Percentiles rank a stretch among this genome's conserved stretches.
Conservation (phyloP, 2,888 invertebrate genomes). For the Scaptomyza tumidula region DNA sequence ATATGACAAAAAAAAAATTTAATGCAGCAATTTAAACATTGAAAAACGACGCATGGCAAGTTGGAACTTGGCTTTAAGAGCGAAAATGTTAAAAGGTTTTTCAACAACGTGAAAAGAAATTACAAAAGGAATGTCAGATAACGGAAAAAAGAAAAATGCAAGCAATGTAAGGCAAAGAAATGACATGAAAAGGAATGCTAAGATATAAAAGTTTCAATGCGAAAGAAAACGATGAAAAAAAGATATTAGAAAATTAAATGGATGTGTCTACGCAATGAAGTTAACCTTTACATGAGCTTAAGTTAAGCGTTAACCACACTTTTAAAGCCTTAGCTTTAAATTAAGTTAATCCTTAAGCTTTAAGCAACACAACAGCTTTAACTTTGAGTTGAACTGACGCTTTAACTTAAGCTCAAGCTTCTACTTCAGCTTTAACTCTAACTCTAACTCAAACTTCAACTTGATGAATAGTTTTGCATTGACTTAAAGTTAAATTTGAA, state of each 20-base stretch:
- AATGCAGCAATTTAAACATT: slow-evolving; percentile 1
- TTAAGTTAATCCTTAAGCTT: background rate
- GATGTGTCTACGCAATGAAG: background rate
- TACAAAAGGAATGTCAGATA: background rate
- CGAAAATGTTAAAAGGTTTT: background rate
- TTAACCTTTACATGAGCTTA: too few relatives aligned
- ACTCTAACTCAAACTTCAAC: too few relatives aligned
- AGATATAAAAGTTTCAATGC: background rate
- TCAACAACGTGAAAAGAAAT: background rate
- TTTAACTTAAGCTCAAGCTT: too few relatives aligned
- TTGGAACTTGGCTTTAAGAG: background rate
- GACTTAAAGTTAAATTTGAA: too few relatives aligned
- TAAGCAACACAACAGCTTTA: background rate
- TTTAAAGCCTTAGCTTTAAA: background rate
- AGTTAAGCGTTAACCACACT: too few relatives aligned
- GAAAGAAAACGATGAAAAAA: background rate
- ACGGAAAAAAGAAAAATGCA: background rate
- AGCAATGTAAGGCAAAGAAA: background rate
- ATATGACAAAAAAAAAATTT: background rate
- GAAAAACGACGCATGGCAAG: background rate
- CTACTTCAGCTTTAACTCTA: too few relatives aligned
- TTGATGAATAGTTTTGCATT: too few relatives aligned
- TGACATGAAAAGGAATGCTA: background rate
- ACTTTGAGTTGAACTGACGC: background rate
- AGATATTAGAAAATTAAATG: background rate